Base-by-base conservation (phyloP, 2,113 vertebrate genomes). In the Brienomyrus brachyistius region DNA sequence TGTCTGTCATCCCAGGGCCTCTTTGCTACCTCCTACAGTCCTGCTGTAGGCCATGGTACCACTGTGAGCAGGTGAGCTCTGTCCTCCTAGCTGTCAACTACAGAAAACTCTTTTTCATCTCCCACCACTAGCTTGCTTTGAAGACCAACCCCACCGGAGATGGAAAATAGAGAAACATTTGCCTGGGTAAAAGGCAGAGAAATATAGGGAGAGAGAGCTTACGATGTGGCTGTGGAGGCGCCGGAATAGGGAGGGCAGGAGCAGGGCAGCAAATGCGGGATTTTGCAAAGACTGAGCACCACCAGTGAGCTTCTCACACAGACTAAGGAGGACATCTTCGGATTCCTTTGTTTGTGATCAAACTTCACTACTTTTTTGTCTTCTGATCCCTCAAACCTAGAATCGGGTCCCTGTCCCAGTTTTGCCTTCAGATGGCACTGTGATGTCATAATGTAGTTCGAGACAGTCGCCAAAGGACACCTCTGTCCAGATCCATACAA, bases 21-120 rank as follows among this genome's bases (percentile, higher is more conserved):
- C 83, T 7, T 47, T 8, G n/a, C 2, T 47, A 15, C 83, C 43
- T 82, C 43, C 83, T 51, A 47, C 48, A 27, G 7, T 21, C 45
- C 47, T 27, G 50, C 84, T 31, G 85, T 27, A 87, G 85, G 51
- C 85, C 85, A 17, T 40, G 85, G 51, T 87, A 87, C 48, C 85
- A 31, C 85, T 54, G n/a, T 10, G 27, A 48, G n/a, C n/a, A 87
- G 85, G 51, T 31, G 85, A 54, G 27, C 51, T 87, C 50, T 19
- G 51, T 31, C 51, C 85, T 86, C 50, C 85, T 40, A 19, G n/a
- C 51, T 56, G 85, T 54, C 85, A 56, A 31, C 23, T 87, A 27
- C 27, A 1, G 27, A 54, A 56, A 87, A 87, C 50, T 54, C 85
- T 56, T 54, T 54, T 56, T 35, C 85, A 40, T 48, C 31, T 56